These are phyloP conservation scores for Saccostrea cuccullata DNA, from an alignment of 1,140 invertebrate genomes.

Conservation along the genomic window DNA sequence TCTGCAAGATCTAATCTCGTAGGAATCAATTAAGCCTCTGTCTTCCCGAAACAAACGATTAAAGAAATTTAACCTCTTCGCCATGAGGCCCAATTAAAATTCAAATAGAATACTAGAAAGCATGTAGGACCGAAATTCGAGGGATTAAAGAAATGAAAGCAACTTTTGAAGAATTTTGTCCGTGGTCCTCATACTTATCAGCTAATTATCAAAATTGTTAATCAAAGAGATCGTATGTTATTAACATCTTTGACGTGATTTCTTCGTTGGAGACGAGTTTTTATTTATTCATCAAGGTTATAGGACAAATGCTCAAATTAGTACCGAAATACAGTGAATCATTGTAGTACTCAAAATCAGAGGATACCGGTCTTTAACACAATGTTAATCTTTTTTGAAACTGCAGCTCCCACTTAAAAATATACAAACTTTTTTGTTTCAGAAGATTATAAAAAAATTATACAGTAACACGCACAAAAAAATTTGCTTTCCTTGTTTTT, in stretches of 20 bases:
- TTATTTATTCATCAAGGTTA: not conserved
- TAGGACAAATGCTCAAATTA: not conserved
- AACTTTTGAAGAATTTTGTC: conserved; percentile 2
- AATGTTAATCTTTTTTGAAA: too few relatives aligned
- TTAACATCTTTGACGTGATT: conserved; percentile 15
- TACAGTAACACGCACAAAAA: not conserved
- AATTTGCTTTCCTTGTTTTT: not conserved
- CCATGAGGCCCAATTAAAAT: conserved; percentile 23
- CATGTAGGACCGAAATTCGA: conserved; percentile 24
- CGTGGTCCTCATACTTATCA: conserved; percentile 10
- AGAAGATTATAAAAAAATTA: not conserved
- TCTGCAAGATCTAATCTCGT: conserved; percentile 10
- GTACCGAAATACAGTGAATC: not conserved
- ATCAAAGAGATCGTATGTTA: not conserved
- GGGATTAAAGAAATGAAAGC: conserved; percentile 13
- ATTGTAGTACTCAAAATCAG: not conserved
- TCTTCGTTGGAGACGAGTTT: not conserved
- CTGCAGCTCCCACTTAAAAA: too few relatives aligned
- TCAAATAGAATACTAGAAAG: conserved; percentile 23
- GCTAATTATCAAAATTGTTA: conserved; percentile 32
- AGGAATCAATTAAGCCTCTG: conserved; percentile 35
- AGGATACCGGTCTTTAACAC: too few relatives aligned
- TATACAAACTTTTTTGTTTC: not conserved
- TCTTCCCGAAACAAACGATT: conserved; percentile 33
- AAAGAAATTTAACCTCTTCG: conserved; percentile 27